phyloP scores from a whole-genome alignment of 2,113 vertebrate genomes.

The Crocuta crocuta region DNA sequence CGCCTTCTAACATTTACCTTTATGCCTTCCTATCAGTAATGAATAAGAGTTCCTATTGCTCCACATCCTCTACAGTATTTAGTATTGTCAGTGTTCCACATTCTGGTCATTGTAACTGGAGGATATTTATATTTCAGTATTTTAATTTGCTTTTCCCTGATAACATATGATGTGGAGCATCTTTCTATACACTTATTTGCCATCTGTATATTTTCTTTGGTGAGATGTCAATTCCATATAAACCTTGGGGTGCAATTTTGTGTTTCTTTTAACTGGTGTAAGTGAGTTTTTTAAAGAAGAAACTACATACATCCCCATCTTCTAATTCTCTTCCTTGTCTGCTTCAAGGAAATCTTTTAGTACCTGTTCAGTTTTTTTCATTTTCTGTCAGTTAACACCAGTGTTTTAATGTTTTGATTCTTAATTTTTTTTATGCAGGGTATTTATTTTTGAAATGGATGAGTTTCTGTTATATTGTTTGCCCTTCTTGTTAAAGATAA shows the following conservation, averaged over 20 bases:
- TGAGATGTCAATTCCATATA: not conserved
- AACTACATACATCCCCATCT: not conserved
- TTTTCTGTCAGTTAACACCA: not conserved
- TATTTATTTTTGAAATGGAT: not conserved
- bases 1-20: not conserved
- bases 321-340: not conserved
- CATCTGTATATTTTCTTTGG: not conserved
- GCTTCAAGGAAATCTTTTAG: not conserved
- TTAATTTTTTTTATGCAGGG: not conserved
- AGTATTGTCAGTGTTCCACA: not conserved
- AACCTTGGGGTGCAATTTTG: not conserved
- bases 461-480: not conserved
- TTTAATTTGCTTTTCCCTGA: not conserved
- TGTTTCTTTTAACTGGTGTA: not conserved
- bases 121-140: not conserved
- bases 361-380: not conserved
- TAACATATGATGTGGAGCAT: not conserved
- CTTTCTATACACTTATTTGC: not conserved
- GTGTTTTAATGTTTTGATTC: not conserved
- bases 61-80: not conserved
- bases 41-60: not conserved
- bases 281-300: not conserved
- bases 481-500: not conserved
- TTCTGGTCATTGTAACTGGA: not conserved
- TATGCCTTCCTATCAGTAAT: not conserved